A percentile compares a stretch with the other conserved stretches of the same genome.
These are phyloP conservation scores for Coreius guichenoti DNA, from an alignment of 2,797 vertebrate genomes.

Conservation along the genomic window DNA sequence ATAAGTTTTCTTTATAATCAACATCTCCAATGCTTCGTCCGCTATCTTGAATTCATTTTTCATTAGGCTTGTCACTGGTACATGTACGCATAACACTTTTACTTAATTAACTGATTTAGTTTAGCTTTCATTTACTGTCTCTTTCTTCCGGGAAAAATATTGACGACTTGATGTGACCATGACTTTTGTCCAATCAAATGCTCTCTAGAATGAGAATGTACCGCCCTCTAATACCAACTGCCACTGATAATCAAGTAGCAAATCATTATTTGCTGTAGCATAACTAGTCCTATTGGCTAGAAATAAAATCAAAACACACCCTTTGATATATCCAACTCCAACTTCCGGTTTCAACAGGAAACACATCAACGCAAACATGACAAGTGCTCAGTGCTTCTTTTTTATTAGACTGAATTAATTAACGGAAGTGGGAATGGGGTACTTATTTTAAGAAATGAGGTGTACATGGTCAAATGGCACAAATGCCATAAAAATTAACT, in stretches of 20 bases:
- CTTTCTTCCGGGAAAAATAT: background rate
- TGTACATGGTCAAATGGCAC: background rate
- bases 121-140: background rate
- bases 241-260: background rate
- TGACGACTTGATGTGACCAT: background rate
- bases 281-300: background rate
- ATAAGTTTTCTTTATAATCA: no score
- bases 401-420: background rate
- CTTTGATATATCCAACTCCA: no score
- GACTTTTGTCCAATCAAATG: background rate
- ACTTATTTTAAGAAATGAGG: background rate
- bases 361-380: background rate
- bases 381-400: background rate
- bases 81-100: background rate
- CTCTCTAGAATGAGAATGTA: background rate
- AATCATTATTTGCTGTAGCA: background rate
- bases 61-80: background rate
- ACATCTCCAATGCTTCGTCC: no score
- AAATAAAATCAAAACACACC: no score
- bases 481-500: conserved; percentile 3
- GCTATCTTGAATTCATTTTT: no score
- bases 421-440: background rate
- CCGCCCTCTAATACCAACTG: background rate
- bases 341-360: background rate
- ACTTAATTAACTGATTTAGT: background rate